Conservation (phyloP, 2,113 vertebrate species). For the Thunnus maccoyii region DNA sequence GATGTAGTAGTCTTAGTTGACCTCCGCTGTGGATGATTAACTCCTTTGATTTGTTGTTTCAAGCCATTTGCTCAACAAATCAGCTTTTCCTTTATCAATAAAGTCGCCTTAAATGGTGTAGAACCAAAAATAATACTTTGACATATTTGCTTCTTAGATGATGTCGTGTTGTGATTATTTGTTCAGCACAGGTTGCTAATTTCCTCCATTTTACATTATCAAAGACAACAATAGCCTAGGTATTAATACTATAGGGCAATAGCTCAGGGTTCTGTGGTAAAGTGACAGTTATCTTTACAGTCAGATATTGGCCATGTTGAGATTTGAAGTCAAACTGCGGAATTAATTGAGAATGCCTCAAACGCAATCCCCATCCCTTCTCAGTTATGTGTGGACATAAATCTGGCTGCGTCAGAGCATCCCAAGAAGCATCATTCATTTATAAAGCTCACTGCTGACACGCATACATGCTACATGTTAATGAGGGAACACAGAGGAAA, state of each 20-base stretch:
- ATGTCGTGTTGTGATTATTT: background rate
- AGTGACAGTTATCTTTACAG: no score
- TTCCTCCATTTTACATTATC: background rate
- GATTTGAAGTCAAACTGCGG: slow-evolving; percentile 5
- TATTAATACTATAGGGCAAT: background rate
- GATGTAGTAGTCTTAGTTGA: no score
- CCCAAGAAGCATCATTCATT: slow-evolving; percentile 37
- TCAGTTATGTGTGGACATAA: background rate
- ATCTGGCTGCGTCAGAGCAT: slow-evolving; percentile 26
- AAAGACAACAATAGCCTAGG: background rate
- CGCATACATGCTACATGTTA: background rate
- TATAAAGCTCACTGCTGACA: slow-evolving; percentile 40
- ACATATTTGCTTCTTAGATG: background rate
- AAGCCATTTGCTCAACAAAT: background rate
- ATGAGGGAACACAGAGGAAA: slow-evolving; percentile 27
- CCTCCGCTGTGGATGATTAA: no score
- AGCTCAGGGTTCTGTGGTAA: background rate
- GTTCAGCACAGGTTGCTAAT: background rate
- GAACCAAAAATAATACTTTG: no score
- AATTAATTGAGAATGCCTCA: slow-evolving; percentile 6
- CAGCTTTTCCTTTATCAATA: background rate
- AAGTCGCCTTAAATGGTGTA: background rate
- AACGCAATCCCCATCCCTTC: background rate
- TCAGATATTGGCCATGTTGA: background rate
- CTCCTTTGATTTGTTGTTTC: no score